These are phyloP conservation scores for Drosophila pachea DNA, from an alignment of 1,140 invertebrate species.

Conservation along the genomic window DNA sequence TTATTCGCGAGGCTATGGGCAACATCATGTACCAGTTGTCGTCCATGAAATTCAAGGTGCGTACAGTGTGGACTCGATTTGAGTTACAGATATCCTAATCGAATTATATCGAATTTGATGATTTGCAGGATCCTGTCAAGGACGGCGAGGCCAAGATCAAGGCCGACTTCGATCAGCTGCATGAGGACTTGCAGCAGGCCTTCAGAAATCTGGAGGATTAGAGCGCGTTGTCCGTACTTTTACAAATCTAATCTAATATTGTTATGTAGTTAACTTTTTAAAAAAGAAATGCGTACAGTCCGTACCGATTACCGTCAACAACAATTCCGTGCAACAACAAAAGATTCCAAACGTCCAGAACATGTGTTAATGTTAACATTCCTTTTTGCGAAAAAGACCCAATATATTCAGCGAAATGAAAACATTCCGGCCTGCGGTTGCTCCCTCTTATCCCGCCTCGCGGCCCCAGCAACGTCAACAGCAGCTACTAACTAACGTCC, in stretches of 20 bases:
- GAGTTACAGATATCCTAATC: not conserved
- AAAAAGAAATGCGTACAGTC: slow-evolving; percentile 52
- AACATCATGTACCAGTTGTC: slow-evolving; percentile 98
- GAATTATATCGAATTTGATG: not conserved
- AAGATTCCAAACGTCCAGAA: slow-evolving; percentile 42
- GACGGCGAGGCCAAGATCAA: slow-evolving; percentile 98
- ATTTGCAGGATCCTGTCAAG: slow-evolving; percentile 94
- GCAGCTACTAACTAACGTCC: slow-evolving; percentile 63
- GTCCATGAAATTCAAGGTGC: slow-evolving; percentile 99
- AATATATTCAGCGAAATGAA: slow-evolving; percentile 57
- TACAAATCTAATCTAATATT: slow-evolving; percentile 74
- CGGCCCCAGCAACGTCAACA: slow-evolving; percentile 32
- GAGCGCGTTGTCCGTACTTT: slow-evolving; percentile 60
- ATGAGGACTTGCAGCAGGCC: slow-evolving; percentile 96
- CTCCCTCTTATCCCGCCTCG: slow-evolving; percentile 36
- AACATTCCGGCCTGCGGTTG: slow-evolving; percentile 74
- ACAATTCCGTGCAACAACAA: slow-evolving; percentile 53
- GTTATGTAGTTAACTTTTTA: slow-evolving; percentile 77
- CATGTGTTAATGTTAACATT: slow-evolving; percentile 51
- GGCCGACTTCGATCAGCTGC: slow-evolving; percentile 95
- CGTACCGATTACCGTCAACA: slow-evolving; percentile 36
- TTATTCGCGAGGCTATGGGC: slow-evolving; percentile 97
- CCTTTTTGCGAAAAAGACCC: slow-evolving; percentile 20
- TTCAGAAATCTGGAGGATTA: slow-evolving; percentile 99
- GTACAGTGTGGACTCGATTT: not conserved